A percentile compares a stretch with the other conserved stretches of the same genome.
These are phyloP conservation scores for Rhinophrynus dorsalis DNA, from an alignment of 2,797 vertebrate genomes.

Conservation along the genomic window DNA sequence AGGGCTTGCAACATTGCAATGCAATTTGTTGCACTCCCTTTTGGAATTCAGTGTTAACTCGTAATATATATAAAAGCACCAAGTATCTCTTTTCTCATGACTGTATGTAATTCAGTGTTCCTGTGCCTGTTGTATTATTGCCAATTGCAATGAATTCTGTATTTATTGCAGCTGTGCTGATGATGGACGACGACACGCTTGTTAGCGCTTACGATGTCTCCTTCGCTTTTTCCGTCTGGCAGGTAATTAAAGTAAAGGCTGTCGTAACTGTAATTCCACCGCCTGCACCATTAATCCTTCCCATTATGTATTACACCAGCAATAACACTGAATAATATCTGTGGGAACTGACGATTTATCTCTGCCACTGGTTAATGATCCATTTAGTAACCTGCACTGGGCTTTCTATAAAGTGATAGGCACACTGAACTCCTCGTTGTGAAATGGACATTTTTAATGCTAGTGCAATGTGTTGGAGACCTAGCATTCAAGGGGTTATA, in stretches of 20 bases:
- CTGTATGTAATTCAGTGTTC: no score
- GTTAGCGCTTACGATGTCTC: slow-evolving; percentile 88
- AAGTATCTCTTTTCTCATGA: no score
- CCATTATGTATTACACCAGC: not conserved
- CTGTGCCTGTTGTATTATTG: no score
- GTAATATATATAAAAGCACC: no score
- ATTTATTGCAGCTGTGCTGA: slow-evolving; percentile 78
- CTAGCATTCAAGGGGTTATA: no score
- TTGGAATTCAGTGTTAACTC: no score
- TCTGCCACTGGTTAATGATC: not conserved
- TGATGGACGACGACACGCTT: slow-evolving; percentile 92
- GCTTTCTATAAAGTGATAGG: no score
- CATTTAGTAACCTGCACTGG: not conserved
- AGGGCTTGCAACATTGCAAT: no score
- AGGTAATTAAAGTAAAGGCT: slow-evolving; percentile 74
- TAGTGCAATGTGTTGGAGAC: no score
- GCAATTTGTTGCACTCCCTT: no score
- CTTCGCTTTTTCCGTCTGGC: slow-evolving; percentile 94
- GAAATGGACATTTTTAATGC: no score
- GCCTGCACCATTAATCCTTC: slow-evolving; percentile 31
- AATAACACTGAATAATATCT: not conserved
- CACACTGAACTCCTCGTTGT: no score
- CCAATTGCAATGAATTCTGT: not conserved
- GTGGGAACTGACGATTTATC: not conserved
- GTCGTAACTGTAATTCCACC: not conserved